Base-by-base conservation (phyloP, 2,888 invertebrate genomes). In the Tetranychus truncatus region DNA sequence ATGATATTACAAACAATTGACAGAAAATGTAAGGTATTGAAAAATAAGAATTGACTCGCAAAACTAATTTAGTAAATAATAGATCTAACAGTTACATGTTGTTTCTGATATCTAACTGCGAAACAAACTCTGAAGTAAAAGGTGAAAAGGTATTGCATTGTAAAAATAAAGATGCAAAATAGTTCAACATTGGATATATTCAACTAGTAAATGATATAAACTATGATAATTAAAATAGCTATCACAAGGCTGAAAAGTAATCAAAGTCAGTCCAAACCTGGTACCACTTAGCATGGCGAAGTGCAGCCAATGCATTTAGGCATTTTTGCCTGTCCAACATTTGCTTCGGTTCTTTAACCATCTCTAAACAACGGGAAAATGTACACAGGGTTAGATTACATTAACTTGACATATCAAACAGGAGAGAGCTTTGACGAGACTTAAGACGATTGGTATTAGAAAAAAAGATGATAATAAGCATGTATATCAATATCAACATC, bases 231-330 rank as follows among this genome's bases (percentile, higher is more conserved):
- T 9, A 6, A 72, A 71, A 18, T 20, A 9, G 9, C 45, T 44
- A 34, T 74, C 82, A 82, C 80, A 82, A 84, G 82, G 81, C 82
- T 82, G 82, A 80, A 82, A 82, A 82, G 81, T 81, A 78, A 77
- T 75, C 74, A 78, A 77, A 75, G 55, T 55, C 65, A 78, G 77
- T 78, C 78, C 79, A 77, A 78, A 95, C 95, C 93, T 97, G 96
- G 91, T 97, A 99, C 96, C 97, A 99, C 89, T 99, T 99, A 88
- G 96, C 94, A 89, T 95, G 96, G 88, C 99, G 92, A 86, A 99
- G 91, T 87, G 94, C 93, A 87, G 97, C 96, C 87, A 99, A 91
- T 87, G 97, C 96, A 89, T 95, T 91, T 88, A 99, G 91, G 89
- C 97, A 97, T 88, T 95, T 95, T 88, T 93, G 92, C 88, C 93